Evolutionary conservation across 2,797 vertebrate species (phyloP).

Genomic region (Notamacropus eugenii): DNA sequence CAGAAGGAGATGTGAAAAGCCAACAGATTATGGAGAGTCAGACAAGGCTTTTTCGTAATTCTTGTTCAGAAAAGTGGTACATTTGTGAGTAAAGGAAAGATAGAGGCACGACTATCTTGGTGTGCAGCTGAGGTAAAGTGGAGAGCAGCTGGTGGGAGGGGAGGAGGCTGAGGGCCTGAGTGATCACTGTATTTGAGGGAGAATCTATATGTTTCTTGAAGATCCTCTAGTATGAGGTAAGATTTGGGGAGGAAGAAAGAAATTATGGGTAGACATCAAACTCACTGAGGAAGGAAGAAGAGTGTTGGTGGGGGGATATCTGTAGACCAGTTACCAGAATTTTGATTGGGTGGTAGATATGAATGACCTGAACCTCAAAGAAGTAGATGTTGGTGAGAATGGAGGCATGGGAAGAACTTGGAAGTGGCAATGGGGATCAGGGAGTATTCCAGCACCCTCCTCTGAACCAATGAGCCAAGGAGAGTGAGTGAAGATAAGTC

Average conservation of each 20-base stretch:
- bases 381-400: background rate
- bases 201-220: too few species aligned
- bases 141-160: background rate
- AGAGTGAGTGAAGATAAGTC: background rate
- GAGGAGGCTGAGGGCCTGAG: background rate
- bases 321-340: background rate
- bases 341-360: background rate
- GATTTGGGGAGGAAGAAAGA: background rate
- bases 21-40: background rate
- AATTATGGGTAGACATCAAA: background rate
- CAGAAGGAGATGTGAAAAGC: background rate
- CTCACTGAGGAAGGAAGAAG: background rate
- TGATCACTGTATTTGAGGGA: background rate
- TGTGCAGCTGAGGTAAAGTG: background rate
- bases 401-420: background rate
- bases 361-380: background rate
- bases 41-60: background rate
- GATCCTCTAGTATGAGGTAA: too few species aligned
- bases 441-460: background rate
- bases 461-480: background rate
- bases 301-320: background rate
- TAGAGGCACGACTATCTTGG: background rate
- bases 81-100: background rate
- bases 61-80: background rate
- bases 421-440: background rate